A percentile compares a stretch with the other conserved stretches of the same genome.
phyloP scores from a whole-genome alignment of 2,113 vertebrate species.

The Bucco capensis region DNA sequence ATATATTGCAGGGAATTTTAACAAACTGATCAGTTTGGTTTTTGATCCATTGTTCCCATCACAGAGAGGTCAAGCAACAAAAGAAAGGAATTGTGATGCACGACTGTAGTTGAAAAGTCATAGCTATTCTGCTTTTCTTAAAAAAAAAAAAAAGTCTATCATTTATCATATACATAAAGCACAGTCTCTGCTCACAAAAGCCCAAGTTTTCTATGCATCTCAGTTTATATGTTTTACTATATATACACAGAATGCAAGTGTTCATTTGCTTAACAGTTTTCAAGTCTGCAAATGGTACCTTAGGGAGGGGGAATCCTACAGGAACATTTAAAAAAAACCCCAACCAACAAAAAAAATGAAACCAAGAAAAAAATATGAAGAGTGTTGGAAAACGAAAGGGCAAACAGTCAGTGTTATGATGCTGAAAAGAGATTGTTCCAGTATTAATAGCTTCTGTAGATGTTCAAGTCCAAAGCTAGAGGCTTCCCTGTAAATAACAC shows the following conservation, averaged over 20 bases:
- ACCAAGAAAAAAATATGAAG: slow-evolving; percentile 45
- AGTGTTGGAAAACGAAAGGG: slow-evolving; percentile 52
- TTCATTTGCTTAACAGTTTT: slow-evolving; percentile 74
- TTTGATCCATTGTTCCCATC: slow-evolving; percentile 76
- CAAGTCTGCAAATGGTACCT: slow-evolving; percentile 66
- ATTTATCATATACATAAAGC: slow-evolving; percentile 66
- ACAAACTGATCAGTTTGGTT: slow-evolving; percentile 75
- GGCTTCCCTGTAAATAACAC: slow-evolving; percentile 76
- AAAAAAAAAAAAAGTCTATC: slow-evolving; percentile 50
- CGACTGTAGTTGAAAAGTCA: slow-evolving; percentile 64
- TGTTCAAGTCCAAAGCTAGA: slow-evolving; percentile 82
- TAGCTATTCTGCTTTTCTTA: slow-evolving; percentile 50
- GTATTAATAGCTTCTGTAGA: slow-evolving; percentile 66
- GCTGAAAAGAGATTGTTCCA: slow-evolving; percentile 69
- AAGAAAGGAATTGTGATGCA: slow-evolving; percentile 67
- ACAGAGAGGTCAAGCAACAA: slow-evolving; percentile 72
- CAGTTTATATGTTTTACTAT: slow-evolving; percentile 70
- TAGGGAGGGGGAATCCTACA: slow-evolving; percentile 68
- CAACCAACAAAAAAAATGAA: not conserved
- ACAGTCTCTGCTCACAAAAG: slow-evolving; percentile 72
- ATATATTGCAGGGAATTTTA: slow-evolving; percentile 87
- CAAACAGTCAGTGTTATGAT: slow-evolving; percentile 67
- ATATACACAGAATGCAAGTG: slow-evolving; percentile 75
- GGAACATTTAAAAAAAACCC: not conserved
- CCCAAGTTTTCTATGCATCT: slow-evolving; percentile 67